Evolutionary conservation across 2,113 vertebrate genomes (phyloP), one percentile per base, ranked within the genome.

Genomic region (Nannobrachium achirus): DNA sequence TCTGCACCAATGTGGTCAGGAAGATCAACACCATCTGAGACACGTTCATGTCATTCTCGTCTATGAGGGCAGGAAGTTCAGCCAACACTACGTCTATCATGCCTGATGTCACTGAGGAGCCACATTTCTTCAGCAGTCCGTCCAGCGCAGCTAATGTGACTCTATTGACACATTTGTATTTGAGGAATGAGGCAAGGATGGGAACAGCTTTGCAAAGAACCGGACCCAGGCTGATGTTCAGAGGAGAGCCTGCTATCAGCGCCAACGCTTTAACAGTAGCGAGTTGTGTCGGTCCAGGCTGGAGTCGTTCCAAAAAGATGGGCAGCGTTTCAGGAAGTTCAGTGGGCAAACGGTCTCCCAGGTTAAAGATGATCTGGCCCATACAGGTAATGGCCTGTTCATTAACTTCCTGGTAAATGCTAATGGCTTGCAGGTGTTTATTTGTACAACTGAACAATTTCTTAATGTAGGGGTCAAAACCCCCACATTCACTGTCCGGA

Each of bases 1-100:
- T 97, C 75, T 95, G 96, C 50, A 96, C 98, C 83, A 99, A 90
- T 0, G 98, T 98, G 76, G 98, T 97, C 73, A 99, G 93, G 84
- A 99, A 99, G 88, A 96, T 98, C 87, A 99, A 97, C 62, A 96
- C 96, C 96, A 98, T 98, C 90, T 99, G 98, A 0, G 97, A 98
- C 61, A 99, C 97, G 42, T 99, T 97, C 98, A 99, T 99, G 90
- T 99, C 98, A 62, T 96, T 98, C 88, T 99, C 98, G 0, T 96
- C 98, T 91, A 99, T 98, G 57, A 99, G 95, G 20, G 98, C 95
- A 1, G 98, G 97, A 78, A 99, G 95, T 91, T 99, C 98, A 25
- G 97, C 96, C 73, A 99, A 88, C 57, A 99, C 98, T 5, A 97
- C 97, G 51, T 99, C 98, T 85, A 99, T 98, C 98, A 99, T 99